Evolutionary conservation across 1,140 invertebrate genomes (phyloP).

Genomic region (Cydia amplana): DNA sequence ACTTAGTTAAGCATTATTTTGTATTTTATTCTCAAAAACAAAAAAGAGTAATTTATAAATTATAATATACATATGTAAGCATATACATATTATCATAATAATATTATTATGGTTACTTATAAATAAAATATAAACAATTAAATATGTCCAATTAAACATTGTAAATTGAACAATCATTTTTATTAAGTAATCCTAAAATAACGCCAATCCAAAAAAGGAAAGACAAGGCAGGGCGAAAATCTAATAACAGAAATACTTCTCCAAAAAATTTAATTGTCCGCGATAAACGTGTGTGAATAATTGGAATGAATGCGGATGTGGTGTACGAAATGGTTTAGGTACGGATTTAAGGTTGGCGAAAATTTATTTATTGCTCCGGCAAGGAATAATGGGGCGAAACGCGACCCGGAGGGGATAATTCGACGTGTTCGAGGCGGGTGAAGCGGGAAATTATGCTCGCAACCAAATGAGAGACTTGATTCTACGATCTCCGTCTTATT

Average conservation of each 20-base stretch:
- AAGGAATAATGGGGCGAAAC: slow-evolving; percentile 46
- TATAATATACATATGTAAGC: no score
- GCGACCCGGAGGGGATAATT: slow-evolving; percentile 40
- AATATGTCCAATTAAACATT: no score
- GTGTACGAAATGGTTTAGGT: slow-evolving; percentile 35
- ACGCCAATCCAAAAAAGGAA: no score
- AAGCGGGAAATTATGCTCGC: slow-evolving; percentile 47
- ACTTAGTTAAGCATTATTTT: no score
- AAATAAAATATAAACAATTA: no score
- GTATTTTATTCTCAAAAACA: no score
- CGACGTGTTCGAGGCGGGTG: slow-evolving; percentile 39
- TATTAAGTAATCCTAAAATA: no score
- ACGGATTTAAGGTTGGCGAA: slow-evolving; percentile 39
- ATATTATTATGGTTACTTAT: no score
- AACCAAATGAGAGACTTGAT: slow-evolving; percentile 40
- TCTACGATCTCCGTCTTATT: slow-evolving; percentile 18
- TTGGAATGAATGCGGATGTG: slow-evolving; percentile 21
- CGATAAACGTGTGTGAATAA: slow-evolving; percentile 29
- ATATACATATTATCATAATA: no score
- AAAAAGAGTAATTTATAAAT: no score
- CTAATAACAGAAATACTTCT: neutral
- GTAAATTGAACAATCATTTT: no score
- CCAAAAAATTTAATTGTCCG: neutral
- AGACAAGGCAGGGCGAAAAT: neutral
- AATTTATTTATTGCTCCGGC: slow-evolving; percentile 58